phyloP scores from a whole-genome alignment of 2,113 vertebrate species.

The Poeciliopsis retropinna region DNA sequence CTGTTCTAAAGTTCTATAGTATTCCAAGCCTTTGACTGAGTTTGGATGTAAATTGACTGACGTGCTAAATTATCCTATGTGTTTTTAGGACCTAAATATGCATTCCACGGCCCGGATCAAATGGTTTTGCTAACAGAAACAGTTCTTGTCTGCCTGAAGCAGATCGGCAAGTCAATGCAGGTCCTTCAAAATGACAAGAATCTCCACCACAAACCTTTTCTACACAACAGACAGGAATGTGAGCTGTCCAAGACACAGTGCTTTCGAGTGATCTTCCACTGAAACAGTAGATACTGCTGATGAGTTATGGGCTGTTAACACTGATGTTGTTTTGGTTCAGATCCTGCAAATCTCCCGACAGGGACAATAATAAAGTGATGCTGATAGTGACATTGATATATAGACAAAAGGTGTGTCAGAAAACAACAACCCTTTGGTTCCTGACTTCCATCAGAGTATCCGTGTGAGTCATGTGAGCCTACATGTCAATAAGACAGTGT shows the following conservation, averaged over 20 bases:
- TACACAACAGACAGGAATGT: slow-evolving; percentile 18
- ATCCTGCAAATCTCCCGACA: too few relatives aligned
- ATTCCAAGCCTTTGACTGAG: background rate
- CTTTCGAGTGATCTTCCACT: slow-evolving; percentile 11
- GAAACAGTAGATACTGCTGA: background rate
- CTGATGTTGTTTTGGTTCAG: background rate
- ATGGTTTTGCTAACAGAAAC: slow-evolving; percentile 48
- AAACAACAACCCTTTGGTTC: background rate
- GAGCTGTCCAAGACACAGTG: background rate
- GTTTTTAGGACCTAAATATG: background rate
- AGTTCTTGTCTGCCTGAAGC: slow-evolving; percentile 55
- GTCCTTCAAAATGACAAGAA: slow-evolving; percentile 64
- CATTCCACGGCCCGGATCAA: slow-evolving; percentile 30
- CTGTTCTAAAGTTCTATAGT: background rate
- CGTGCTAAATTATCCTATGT: slow-evolving; percentile 14
- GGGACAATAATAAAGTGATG: too few relatives aligned
- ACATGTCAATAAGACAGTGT: background rate
- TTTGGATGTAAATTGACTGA: background rate
- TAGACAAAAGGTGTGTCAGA: background rate
- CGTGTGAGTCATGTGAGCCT: background rate
- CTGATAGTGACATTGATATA: background rate
- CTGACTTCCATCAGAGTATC: background rate
- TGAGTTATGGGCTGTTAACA: background rate
- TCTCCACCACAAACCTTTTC: slow-evolving; percentile 32
- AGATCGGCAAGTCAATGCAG: slow-evolving; percentile 67